phyloP scores from a whole-genome alignment of 2,797 vertebrate species.

The Ciconia nigra region DNA sequence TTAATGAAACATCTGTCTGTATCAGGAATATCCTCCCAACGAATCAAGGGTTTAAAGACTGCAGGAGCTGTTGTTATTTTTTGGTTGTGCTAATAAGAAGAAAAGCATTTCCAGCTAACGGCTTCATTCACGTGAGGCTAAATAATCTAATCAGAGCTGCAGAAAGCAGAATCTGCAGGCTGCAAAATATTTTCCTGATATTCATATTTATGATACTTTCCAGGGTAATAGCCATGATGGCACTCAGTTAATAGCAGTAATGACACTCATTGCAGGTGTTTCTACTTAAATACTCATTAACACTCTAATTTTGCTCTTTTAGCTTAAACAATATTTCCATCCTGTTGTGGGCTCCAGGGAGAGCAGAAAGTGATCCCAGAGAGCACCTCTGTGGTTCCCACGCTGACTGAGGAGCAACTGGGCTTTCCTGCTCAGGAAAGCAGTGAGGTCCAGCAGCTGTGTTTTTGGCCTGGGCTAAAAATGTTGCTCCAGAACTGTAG shows the following conservation, averaged over 20 bases:
- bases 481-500: not conserved
- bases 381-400: not conserved
- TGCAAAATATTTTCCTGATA: not conserved
- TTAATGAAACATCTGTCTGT: not conserved
- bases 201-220: not conserved
- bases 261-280: slow-evolving; percentile 36
- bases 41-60: not conserved
- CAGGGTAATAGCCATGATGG: not conserved
- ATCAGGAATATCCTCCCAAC: not conserved
- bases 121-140: not conserved
- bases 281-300: slow-evolving; percentile 45
- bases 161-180: not conserved
- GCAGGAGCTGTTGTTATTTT: not conserved
- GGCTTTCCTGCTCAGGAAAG: not conserved
- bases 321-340: not conserved
- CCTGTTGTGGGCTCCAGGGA: not conserved
- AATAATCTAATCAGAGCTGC: not conserved
- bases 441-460: not conserved
- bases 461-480: not conserved
- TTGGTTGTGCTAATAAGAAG: not conserved
- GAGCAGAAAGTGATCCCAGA: not conserved
- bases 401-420: not conserved
- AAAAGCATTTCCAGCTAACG: not conserved
- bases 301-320: not conserved
- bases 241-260: not conserved